Conservation (phyloP, 1,140 invertebrate species). For the Pogonomyrmex barbatus region DNA sequence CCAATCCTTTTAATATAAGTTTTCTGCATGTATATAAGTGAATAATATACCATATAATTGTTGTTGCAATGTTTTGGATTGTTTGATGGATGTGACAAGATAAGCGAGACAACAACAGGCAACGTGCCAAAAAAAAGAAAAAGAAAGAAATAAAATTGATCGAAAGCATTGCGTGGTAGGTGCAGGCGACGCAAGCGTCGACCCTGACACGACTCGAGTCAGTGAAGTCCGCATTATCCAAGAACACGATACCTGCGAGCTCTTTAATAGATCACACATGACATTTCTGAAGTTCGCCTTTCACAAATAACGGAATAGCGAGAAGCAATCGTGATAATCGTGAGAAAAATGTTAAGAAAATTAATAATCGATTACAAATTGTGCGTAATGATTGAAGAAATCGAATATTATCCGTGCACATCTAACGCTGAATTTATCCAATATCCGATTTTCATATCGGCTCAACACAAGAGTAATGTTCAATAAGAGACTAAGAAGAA, state of each 20-base stretch:
- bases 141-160: not conserved
- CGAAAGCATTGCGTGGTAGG: slow-evolving; percentile 14
- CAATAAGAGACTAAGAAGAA: not conserved
- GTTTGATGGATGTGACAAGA: not conserved
- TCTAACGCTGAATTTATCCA: slow-evolving; percentile 3
- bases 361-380: not conserved
- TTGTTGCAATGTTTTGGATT: not conserved
- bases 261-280: slow-evolving; percentile 49
- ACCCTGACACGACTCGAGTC: slow-evolving; percentile 69
- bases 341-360: not conserved
- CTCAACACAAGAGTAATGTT: not conserved
- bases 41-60: not conserved
- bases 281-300: not conserved
- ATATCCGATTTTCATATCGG: not conserved
- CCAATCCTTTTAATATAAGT: not conserved
- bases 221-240: slow-evolving; percentile 56
- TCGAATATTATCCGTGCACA: not conserved
- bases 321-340: too few relatives aligned
- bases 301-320: not conserved
- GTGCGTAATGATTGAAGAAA: too few relatives aligned
- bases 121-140: not conserved
- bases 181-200: slow-evolving; percentile 50
- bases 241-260: slow-evolving; percentile 30
- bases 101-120: not conserved
- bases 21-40: not conserved